phyloP scores from a whole-genome alignment of 2,888 invertebrate species.

The Drosophila flavopinicola region DNA sequence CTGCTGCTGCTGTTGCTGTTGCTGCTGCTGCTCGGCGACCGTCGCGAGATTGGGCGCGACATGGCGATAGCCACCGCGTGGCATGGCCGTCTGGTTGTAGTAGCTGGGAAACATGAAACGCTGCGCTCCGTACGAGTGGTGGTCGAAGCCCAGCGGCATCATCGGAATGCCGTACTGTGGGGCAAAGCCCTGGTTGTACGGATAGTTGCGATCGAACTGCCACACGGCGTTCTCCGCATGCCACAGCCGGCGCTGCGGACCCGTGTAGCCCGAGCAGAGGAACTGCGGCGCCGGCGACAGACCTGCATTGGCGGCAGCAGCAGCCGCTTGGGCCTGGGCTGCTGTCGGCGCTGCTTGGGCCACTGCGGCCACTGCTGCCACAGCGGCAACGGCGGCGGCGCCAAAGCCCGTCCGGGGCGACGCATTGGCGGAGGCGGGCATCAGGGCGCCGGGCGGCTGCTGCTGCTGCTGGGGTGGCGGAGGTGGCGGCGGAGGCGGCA shows the following conservation, averaged over 20 bases:
- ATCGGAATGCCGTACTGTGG: slow-evolving; percentile 64
- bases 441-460: slow-evolving; percentile 12
- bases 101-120: slow-evolving; percentile 65
- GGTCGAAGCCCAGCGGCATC: slow-evolving; percentile 68
- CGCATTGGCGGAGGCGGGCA: slow-evolving; percentile 7
- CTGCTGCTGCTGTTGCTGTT: slow-evolving; percentile 13
- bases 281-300: slow-evolving; percentile 38
- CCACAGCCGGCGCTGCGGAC: slow-evolving; percentile 68
- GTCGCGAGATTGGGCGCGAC: slow-evolving; percentile 30
- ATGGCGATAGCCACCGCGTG: slow-evolving; percentile 40
- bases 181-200: slow-evolving; percentile 64
- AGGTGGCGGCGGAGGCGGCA: slow-evolving; percentile 33
- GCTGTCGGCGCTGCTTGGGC: slow-evolving; percentile 1
- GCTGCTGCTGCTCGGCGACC: slow-evolving; percentile 19
- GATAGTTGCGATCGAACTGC: slow-evolving; percentile 75
- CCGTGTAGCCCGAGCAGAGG: slow-evolving; percentile 59
- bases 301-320: slow-evolving; percentile 11
- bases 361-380: not conserved
- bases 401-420: slow-evolving; percentile 35
- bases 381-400: slow-evolving; percentile 8
- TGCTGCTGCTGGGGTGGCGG: slow-evolving; percentile 29
- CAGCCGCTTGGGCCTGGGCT: slow-evolving; percentile 2
- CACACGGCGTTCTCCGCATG: slow-evolving; percentile 69
- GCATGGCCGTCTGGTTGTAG: slow-evolving; percentile 44
- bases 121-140: slow-evolving; percentile 54